Evolutionary conservation across 2,113 vertebrate species (phyloP).

Genomic region (Podarcis cretensis): DNA sequence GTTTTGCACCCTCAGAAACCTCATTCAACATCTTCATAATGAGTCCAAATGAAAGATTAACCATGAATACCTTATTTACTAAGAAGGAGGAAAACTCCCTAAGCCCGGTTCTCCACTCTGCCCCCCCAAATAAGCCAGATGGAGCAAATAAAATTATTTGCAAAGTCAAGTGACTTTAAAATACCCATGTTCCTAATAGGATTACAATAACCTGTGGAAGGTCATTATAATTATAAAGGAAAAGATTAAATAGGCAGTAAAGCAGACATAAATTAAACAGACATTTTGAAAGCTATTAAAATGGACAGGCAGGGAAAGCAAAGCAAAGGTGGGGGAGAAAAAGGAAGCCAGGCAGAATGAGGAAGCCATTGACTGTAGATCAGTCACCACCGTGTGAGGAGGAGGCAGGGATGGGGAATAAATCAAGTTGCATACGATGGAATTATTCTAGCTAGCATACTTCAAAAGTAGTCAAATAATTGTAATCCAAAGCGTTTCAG

Average conservation of each 20-base stretch:
- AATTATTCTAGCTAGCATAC: not conserved
- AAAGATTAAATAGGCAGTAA: constrained; percentile 75
- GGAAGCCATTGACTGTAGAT: constrained; percentile 39
- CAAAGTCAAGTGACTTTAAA: constrained; percentile 73
- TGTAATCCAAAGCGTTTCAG: not conserved
- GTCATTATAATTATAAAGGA: constrained; percentile 72
- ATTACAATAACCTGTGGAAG: constrained; percentile 75
- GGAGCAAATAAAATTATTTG: constrained; percentile 72
- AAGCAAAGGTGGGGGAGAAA: constrained; percentile 48
- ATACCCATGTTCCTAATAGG: constrained; percentile 72
- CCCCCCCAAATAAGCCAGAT: constrained; percentile 31
- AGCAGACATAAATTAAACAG: constrained; percentile 72
- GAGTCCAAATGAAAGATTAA: constrained; percentile 4
- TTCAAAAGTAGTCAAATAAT: not conserved
- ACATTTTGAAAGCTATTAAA: constrained; percentile 74
- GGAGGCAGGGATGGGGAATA: not conserved
- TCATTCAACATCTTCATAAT: not conserved
- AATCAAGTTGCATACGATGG: not conserved
- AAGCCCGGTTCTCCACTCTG: constrained; percentile 15
- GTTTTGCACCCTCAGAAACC: not conserved
- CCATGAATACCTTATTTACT: not conserved
- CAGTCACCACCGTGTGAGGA: constrained; percentile 22
- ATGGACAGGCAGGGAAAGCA: constrained; percentile 52
- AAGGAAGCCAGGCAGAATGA: constrained; percentile 45
- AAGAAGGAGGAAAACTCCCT: constrained; percentile 4